Evolutionary conservation across 2,797 vertebrate species (phyloP), one percentile per base, ranked within the genome.

Genomic region (Acipenser oxyrinchus): DNA sequence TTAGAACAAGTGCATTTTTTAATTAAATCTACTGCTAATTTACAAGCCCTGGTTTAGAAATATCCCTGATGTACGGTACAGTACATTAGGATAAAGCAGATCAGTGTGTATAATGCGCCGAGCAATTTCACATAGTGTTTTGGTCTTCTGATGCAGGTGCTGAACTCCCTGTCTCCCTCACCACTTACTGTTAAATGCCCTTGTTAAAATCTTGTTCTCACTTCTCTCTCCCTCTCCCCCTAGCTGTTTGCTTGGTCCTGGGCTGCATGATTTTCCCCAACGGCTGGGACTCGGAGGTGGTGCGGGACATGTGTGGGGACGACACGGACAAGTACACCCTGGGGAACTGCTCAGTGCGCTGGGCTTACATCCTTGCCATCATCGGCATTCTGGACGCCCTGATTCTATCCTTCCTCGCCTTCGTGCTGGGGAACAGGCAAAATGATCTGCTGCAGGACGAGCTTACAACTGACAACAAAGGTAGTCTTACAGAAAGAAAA

Each of bases 251-350:
- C 87, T 89, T 98, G 77, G 94, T 98, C 75, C 87, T 98, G 82
- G 95, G 95, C 79, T 98, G 95, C 82, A 94, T 98, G 92, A 97
- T 98, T 81, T 98, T 95, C 78, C 95, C 95, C 0, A 91, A 98
- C 0, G 95, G 95, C 77, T 98, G 95, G 95, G 95, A 98, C 48
- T 89, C 94, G 0, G 94, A 96, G 82, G 94, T 93, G 69, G 92
- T 97, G 77, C 90, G 92, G 80, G 91, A 94, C 81, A 94, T 97
- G 93, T 98, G 95, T 0, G 95, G 95, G 71, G 91, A 96, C 82
- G 93, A 93, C 79, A 89, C 95, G 0, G 95, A 93, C 67, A 98
- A 96, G 78, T 98, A 97, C 75, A 91, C 93, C 63, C 81, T 98
- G 76, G 95, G 95, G 0, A 90, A 94, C 75, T 98, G 95, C 87